Evolutionary conservation across 2,797 vertebrate genomes (phyloP).

Genomic region (Anguilla pacifica): DNA sequence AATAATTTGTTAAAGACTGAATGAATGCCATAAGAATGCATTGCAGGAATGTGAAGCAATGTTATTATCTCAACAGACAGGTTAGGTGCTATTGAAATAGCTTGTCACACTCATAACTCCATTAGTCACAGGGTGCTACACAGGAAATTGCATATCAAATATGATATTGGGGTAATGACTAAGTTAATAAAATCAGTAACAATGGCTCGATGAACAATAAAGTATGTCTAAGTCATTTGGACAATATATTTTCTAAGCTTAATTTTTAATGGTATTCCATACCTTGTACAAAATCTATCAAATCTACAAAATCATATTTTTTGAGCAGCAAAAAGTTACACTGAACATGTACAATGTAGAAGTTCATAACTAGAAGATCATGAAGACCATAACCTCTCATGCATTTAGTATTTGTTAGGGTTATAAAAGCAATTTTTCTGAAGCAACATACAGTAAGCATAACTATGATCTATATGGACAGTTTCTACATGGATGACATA

Average conservation of each 20-base stretch:
- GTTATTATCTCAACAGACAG: slow-evolving; percentile 11
- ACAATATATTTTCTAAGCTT: slow-evolving; percentile 22
- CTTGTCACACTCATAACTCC: neutral
- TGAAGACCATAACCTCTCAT: no score
- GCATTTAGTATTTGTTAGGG: no score
- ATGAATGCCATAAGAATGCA: neutral
- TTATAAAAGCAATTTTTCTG: no score
- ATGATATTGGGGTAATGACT: slow-evolving; percentile 25
- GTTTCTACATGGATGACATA: neutral
- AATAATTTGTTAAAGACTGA: neutral
- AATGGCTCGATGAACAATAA: slow-evolving; percentile 24
- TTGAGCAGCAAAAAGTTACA: neutral
- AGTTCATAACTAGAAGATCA: no score
- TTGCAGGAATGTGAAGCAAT: neutral
- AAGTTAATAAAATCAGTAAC: slow-evolving; percentile 29
- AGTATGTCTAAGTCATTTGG: neutral
- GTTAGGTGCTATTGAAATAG: neutral
- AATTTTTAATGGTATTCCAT: neutral
- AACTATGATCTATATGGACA: neutral
- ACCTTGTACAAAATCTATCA: neutral
- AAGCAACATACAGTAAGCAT: neutral
- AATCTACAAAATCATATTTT: neutral
- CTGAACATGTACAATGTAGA: neutral
- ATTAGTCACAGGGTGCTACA: neutral
- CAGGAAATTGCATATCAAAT: slow-evolving; percentile 5